These are phyloP conservation scores for Drosophila nigricruria DNA, from an alignment of 2,888 invertebrate genomes.

Conservation along the genomic window DNA sequence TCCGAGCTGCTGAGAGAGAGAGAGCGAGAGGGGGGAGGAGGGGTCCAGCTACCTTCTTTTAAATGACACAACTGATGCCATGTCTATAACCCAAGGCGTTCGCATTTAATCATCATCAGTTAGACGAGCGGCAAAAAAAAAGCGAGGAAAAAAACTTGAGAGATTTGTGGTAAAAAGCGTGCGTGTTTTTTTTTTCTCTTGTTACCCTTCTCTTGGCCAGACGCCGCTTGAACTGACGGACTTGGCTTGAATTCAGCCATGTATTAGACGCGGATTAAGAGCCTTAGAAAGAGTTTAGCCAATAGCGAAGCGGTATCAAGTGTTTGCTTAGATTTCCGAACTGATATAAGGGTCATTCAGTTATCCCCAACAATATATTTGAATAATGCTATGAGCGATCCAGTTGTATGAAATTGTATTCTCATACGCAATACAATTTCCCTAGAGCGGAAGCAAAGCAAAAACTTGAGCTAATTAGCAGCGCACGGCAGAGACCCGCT, in stretches of 20 bases:
- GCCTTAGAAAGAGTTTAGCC: conserved; percentile 28
- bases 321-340: neutral
- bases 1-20: neutral
- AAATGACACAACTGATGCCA: conserved; percentile 82
- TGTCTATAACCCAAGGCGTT: conserved; percentile 83
- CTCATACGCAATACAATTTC: conserved; percentile 19
- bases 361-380: neutral
- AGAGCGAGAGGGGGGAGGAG: neutral
- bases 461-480: conserved; percentile 54
- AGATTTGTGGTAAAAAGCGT: conserved; percentile 78
- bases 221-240: conserved; percentile 23
- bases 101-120: conserved; percentile 83
- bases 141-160: conserved; percentile 55
- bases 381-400: neutral
- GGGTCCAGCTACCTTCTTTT: conserved; percentile 73
- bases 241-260: conserved; percentile 28
- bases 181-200: conserved; percentile 56
- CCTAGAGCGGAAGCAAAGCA: conserved; percentile 33
- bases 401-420: too few relatives aligned
- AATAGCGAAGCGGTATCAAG: conserved; percentile 6
- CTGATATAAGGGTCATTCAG: neutral
- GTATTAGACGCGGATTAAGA: conserved; percentile 60
- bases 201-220: conserved; percentile 32
- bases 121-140: conserved; percentile 64
- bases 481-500: conserved; percentile 27